Percentiles rank a stretch among this genome's conserved stretches.
Conservation (phyloP, 2,113 vertebrate species). For the Ovibos moschatus region DNA sequence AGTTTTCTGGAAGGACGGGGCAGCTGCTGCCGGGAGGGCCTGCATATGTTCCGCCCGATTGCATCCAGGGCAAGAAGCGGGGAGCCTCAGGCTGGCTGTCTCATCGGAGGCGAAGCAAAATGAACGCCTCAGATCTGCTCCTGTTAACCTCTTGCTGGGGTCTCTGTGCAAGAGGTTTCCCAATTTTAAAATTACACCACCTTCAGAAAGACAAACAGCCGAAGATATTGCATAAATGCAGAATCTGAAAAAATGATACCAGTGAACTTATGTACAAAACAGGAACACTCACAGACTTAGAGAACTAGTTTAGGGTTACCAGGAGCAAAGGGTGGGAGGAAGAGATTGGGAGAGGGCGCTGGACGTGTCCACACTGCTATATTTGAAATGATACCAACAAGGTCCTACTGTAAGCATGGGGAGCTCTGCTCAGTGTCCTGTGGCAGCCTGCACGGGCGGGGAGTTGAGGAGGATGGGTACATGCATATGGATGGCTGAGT, state of each 20-base stretch:
- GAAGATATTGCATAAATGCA: background rate
- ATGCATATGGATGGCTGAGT: background rate
- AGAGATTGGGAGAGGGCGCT: background rate
- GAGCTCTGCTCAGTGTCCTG: fast-evolving
- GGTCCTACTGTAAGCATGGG: background rate
- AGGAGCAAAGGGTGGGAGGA: background rate
- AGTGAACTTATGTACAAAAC: background rate
- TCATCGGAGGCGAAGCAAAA: conserved; percentile 62
- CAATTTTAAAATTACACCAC: background rate
- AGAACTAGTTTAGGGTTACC: background rate
- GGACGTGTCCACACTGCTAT: background rate
- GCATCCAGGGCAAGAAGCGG: conserved; percentile 65
- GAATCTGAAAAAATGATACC: background rate
- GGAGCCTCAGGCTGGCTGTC: conserved; percentile 66
- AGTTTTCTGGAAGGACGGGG: conserved; percentile 64
- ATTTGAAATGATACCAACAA: background rate
- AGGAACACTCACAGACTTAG: background rate
- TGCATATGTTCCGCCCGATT: conserved; percentile 69
- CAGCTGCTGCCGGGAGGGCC: conserved; percentile 58
- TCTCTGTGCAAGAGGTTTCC: background rate
- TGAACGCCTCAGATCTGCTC: conserved; percentile 42
- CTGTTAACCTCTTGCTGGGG: conserved; percentile 59
- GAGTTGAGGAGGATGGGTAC: background rate
- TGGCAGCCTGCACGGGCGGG: background rate
- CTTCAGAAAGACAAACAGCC: background rate